Evolutionary conservation across 2,797 vertebrate genomes (phyloP).

Genomic region (Zonotrichia albicollis): DNA sequence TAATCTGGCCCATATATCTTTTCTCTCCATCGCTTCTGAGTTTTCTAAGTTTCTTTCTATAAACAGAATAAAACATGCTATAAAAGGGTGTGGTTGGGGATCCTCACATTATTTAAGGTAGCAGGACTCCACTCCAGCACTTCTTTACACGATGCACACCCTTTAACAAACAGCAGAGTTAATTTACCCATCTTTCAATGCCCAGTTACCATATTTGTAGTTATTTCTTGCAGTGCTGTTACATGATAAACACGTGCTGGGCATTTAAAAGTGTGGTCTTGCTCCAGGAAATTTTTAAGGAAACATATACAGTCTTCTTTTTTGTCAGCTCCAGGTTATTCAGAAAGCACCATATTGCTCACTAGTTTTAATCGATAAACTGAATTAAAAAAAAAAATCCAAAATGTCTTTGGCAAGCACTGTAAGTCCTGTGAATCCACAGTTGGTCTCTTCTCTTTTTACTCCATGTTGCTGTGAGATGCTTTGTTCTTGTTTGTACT

Average conservation of each 20-base stretch:
- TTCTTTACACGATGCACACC: background rate
- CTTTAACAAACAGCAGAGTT: background rate
- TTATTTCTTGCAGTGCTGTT: background rate
- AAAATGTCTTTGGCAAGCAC: background rate
- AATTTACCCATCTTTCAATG: background rate
- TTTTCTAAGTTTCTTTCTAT: background rate
- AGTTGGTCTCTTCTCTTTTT: constrained; percentile 29
- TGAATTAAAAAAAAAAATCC: background rate
- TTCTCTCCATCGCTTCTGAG: background rate
- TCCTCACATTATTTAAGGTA: background rate
- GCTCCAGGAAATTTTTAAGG: background rate
- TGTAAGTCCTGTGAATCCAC: background rate
- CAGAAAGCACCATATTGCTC: background rate
- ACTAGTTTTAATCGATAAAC: background rate
- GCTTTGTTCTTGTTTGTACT: constrained; percentile 13
- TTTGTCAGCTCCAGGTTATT: background rate
- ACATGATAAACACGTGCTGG: background rate
- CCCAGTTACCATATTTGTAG: background rate
- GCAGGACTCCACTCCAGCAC: background rate
- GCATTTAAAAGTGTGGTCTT: background rate
- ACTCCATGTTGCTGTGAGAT: background rate
- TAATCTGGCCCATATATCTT: background rate
- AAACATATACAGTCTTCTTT: background rate
- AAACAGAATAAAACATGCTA: background rate
- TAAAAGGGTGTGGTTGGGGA: background rate